A percentile compares a stretch with the other conserved stretches of the same genome.
phyloP scores from a whole-genome alignment of 2,888 invertebrate genomes.

The Apodemia mormo region DNA sequence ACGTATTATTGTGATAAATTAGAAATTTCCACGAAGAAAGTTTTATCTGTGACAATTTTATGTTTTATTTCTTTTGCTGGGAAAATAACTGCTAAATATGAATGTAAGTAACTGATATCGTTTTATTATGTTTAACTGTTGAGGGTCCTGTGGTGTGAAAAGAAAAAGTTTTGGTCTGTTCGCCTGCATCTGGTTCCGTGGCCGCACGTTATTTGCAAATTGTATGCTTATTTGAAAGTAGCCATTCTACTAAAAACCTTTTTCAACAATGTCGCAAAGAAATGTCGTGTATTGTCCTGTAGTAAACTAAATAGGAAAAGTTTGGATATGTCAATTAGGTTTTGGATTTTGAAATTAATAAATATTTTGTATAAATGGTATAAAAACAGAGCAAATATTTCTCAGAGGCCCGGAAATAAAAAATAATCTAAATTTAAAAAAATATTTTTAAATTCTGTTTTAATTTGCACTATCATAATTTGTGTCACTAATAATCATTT shows the following conservation, averaged over 20 bases:
- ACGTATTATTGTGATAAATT: constrained; percentile 39
- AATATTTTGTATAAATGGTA: no score
- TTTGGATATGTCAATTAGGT: no score
- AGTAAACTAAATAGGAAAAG: no score
- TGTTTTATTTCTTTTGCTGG: constrained; percentile 28
- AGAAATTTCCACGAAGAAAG: constrained; percentile 40
- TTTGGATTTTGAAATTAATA: no score
- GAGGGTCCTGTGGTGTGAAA: constrained; percentile 1
- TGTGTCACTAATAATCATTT: no score
- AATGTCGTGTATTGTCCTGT: no score
- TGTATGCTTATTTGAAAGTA: background rate
- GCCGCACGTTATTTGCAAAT: background rate
- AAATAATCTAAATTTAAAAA: no score
- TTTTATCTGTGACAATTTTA: constrained; percentile 39
- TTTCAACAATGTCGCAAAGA: no score
- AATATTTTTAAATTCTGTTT: no score
- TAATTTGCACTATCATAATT: no score
- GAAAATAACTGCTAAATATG: constrained; percentile 34
- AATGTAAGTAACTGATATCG: constrained; percentile 32
- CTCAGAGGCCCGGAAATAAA: no score
- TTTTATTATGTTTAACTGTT: background rate
- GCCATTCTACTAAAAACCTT: background rate
- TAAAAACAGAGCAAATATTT: no score
- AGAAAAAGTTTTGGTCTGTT: constrained; percentile 14
- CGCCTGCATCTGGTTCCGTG: background rate